Percentiles rank a stretch among this genome's conserved stretches.
Evolutionary conservation across 1,140 invertebrate genomes (phyloP).

Genomic region (Hirudo medicinalis): DNA sequence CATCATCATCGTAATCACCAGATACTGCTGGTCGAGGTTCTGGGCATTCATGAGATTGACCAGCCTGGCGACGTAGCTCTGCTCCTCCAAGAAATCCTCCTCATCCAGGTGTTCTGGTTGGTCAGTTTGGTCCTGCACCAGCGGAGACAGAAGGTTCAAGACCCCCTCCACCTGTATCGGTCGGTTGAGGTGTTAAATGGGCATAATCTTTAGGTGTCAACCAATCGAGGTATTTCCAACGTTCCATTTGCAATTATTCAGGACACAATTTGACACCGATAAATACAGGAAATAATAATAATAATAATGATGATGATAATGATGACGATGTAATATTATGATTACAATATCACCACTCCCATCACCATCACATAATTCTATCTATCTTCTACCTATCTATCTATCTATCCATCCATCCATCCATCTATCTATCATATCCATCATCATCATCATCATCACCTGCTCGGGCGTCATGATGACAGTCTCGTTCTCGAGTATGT

Average conservation of each 20-base stretch:
- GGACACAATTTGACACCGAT: too few relatives aligned
- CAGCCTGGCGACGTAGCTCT: constrained; percentile 72
- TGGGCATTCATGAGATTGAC: constrained; percentile 75
- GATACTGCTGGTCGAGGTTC: constrained; percentile 76
- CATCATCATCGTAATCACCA: constrained; percentile 38
- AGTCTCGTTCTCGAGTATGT: constrained; percentile 76
- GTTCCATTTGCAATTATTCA: too few relatives aligned
- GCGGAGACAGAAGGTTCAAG: constrained; percentile 63
- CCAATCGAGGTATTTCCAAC: too few relatives aligned
- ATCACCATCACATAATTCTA: too few relatives aligned
- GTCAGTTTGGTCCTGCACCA: constrained; percentile 67
- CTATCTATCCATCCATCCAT: too few relatives aligned
- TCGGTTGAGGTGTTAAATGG: background rate
- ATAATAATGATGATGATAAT: background rate
- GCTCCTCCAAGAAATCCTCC: constrained; percentile 94
- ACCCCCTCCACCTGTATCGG: constrained; percentile 56
- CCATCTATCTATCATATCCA: background rate
- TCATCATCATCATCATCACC: constrained; percentile 31
- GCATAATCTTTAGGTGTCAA: background rate
- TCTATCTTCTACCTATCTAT: too few relatives aligned
- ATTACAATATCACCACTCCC: background rate
- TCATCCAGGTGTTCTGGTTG: constrained; percentile 61
- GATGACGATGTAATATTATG: background rate
- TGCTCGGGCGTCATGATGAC: constrained; percentile 72
- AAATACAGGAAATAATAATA: background rate